Evolutionary conservation across 2,113 vertebrate species (phyloP).

Genomic region (Marmota monax): DNA sequence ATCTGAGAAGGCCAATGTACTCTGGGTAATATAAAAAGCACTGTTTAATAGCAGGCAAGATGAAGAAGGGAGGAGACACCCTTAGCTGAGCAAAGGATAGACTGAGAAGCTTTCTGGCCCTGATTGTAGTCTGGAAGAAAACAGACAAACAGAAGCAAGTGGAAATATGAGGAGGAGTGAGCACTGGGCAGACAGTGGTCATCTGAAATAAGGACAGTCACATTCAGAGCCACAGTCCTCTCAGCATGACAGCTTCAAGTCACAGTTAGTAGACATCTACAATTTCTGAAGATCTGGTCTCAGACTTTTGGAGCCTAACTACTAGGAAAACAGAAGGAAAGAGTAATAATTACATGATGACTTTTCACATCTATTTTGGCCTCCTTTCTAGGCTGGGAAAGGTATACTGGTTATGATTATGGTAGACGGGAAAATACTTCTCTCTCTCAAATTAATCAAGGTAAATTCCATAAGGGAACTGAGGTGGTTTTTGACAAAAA

Average conservation of each 20-base stretch:
- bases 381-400: neutral
- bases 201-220: neutral
- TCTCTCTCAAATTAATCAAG: conserved; percentile 14
- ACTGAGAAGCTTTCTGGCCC: conserved; percentile 60
- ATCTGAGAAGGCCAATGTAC: conserved; percentile 65
- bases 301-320: neutral
- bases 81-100: conserved; percentile 63
- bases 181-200: neutral
- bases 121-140: conserved; percentile 64
- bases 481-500: conserved; percentile 11
- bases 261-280: neutral
- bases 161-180: conserved; percentile 45
- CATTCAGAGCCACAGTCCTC: neutral
- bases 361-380: neutral
- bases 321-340: neutral
- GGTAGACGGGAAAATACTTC: neutral
- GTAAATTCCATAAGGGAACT: neutral
- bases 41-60: conserved; percentile 61
- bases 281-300: conserved; percentile 35
- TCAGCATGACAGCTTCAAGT: neutral
- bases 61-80: conserved; percentile 61
- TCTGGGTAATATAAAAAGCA: conserved; percentile 59
- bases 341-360: neutral
- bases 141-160: conserved; percentile 64
- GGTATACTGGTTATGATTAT: neutral